Evolutionary conservation across 2,888 invertebrate species (phyloP).

Genomic region (Amphipoea lucens): DNA sequence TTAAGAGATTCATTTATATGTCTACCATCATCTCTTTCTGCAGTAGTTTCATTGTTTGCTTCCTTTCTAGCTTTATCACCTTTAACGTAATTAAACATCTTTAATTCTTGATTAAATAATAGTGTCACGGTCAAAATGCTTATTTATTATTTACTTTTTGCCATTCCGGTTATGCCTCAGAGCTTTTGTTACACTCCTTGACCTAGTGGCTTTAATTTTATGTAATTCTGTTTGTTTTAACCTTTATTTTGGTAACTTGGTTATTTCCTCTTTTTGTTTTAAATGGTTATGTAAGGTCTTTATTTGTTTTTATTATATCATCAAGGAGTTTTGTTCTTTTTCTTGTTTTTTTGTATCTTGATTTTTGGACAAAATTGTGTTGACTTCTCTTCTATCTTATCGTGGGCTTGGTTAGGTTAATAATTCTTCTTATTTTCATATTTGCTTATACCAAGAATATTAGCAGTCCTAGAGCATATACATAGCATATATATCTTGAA

Average conservation of each 20-base stretch:
- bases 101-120: not conserved
- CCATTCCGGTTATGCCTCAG: slow-evolving; percentile 45
- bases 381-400: not conserved
- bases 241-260: slow-evolving; percentile 10
- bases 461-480: not conserved
- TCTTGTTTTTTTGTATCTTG: not conserved
- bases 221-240: slow-evolving; percentile 22
- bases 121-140: slow-evolving; percentile 44
- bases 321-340: not conserved
- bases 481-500: too few relatives aligned
- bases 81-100: not conserved
- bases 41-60: not conserved
- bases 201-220: slow-evolving; percentile 49
- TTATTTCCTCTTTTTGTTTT: slow-evolving; percentile 26
- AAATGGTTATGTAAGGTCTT: slow-evolving; percentile 1
- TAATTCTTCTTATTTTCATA: not conserved
- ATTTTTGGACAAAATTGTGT: not conserved
- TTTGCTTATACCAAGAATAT: not conserved
- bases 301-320: slow-evolving; percentile 10
- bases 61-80: not conserved
- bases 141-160: slow-evolving; percentile 30
- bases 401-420: too few relatives aligned
- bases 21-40: not conserved
- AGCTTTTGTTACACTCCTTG: slow-evolving; percentile 56
- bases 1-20: not conserved